Evolutionary conservation across 2,888 invertebrate genomes (phyloP).

Genomic region (Deroplatys truncata): DNA sequence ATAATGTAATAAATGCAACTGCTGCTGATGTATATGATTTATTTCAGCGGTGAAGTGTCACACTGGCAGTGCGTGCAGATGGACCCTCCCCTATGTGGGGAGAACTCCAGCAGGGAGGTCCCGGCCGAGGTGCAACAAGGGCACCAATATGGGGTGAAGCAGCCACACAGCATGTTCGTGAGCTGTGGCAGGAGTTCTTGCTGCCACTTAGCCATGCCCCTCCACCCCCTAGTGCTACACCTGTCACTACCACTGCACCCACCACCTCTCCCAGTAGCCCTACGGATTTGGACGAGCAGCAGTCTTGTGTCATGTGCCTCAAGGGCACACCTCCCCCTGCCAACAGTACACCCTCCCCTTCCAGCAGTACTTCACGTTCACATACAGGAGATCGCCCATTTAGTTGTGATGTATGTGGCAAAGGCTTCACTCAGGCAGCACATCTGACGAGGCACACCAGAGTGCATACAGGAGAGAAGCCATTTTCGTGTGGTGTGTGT

Average conservation of each 20-base stretch:
- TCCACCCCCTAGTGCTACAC: not conserved
- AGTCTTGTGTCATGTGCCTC: not conserved
- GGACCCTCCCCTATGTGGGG: not conserved
- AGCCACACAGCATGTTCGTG: not conserved
- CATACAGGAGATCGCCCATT: slow-evolving; percentile 42
- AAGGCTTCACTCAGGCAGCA: slow-evolving; percentile 32
- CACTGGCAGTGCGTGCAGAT: not conserved
- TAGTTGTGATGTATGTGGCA: slow-evolving; percentile 48
- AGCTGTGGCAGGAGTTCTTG: slow-evolving; percentile 6
- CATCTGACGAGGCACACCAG: slow-evolving; percentile 42
- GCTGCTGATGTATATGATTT: not conserved
- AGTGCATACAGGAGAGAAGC: slow-evolving; percentile 49
- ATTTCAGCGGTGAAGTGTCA: not conserved
- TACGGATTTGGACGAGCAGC: not conserved
- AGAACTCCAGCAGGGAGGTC: not conserved
- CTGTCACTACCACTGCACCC: not conserved
- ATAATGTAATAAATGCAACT: not conserved
- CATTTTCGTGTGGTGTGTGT: slow-evolving; percentile 44
- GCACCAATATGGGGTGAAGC: not conserved
- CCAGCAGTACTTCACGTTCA: not conserved
- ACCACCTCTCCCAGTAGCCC: not conserved
- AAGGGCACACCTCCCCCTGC: not conserved
- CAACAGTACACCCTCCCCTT: not conserved
- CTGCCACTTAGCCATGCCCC: not conserved
- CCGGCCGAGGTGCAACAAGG: not conserved